phyloP scores from a whole-genome alignment of 2,797 vertebrate species.

The Cottoperca gobio region DNA sequence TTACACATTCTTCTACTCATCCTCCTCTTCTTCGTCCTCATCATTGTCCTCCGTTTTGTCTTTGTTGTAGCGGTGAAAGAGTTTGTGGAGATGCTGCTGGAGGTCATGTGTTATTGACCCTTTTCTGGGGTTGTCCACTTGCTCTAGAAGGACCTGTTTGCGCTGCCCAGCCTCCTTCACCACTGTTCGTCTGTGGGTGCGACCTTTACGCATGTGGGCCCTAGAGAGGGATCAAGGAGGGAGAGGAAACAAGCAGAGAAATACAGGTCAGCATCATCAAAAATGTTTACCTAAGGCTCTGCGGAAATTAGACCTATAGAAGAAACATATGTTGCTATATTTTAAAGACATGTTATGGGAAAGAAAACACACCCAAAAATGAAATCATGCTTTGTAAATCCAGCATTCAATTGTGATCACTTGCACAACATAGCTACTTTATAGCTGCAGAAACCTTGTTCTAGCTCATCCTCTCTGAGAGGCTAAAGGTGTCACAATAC shows the following conservation, averaged over 20 bases:
- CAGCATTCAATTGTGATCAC: slow-evolving; percentile 2
- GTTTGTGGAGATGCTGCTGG: slow-evolving; percentile 90
- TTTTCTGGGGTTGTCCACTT: slow-evolving; percentile 85
- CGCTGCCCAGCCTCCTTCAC: slow-evolving; percentile 86
- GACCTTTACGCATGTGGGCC: slow-evolving; percentile 76
- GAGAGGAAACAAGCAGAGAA: background rate
- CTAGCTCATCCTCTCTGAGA: background rate
- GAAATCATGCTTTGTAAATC: slow-evolving; percentile 25
- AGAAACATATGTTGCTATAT: background rate
- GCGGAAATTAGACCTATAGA: background rate
- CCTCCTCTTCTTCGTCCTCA: slow-evolving; percentile 55
- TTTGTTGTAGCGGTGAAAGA: slow-evolving; percentile 88
- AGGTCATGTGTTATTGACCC: slow-evolving; percentile 83
- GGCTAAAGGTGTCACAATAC: background rate
- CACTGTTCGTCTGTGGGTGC: slow-evolving; percentile 85
- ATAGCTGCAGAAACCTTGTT: background rate
- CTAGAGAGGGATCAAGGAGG: slow-evolving; percentile 41
- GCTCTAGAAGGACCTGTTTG: slow-evolving; percentile 84
- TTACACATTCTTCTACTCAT: slow-evolving; percentile 66
- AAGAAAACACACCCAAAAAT: background rate
- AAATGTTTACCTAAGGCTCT: background rate
- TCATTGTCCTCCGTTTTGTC: slow-evolving; percentile 73
- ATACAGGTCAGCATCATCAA: slow-evolving; percentile 3
- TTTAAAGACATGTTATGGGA: background rate
- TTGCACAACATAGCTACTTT: background rate